Evolutionary conservation across 1,140 invertebrate genomes (phyloP).

Genomic region (Cotesia chilonis): DNA sequence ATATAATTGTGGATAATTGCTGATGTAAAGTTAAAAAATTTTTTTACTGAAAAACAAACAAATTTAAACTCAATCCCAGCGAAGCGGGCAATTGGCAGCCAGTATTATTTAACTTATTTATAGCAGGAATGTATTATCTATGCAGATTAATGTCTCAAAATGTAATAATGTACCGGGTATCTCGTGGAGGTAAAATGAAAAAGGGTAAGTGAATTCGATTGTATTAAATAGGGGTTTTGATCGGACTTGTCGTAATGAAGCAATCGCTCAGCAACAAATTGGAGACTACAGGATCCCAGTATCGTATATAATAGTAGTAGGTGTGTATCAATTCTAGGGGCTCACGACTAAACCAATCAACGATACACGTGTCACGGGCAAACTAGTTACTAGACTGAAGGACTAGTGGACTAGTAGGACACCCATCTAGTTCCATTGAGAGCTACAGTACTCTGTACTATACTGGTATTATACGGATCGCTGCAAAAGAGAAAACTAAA

Average conservation of each 20-base stretch:
- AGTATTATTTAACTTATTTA: too few species aligned
- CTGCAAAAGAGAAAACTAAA: not conserved
- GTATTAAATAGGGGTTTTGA: not conserved
- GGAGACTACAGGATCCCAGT: constrained; percentile 30
- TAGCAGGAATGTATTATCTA: not conserved
- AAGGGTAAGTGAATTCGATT: not conserved
- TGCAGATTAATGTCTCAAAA: not conserved
- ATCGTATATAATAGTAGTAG: too few species aligned
- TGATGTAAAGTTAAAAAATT: too few species aligned
- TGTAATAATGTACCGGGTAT: not conserved
- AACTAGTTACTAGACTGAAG: constrained; percentile 2
- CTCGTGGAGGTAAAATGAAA: not conserved
- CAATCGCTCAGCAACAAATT: constrained; percentile 41
- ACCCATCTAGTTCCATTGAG: too few species aligned
- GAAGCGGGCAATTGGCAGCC: too few species aligned
- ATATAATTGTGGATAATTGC: too few species aligned
- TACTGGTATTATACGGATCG: too few species aligned
- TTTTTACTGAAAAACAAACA: too few species aligned
- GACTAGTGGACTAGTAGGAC: not conserved
- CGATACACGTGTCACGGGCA: constrained; percentile 43
- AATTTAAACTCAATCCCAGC: too few species aligned
- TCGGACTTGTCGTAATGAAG: constrained; percentile 30
- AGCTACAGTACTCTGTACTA: too few species aligned
- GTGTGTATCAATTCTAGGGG: constrained; percentile 29
- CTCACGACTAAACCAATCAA: constrained; percentile 42